phyloP scores from a whole-genome alignment of 2,113 vertebrate genomes.

The Zapornia atra region DNA sequence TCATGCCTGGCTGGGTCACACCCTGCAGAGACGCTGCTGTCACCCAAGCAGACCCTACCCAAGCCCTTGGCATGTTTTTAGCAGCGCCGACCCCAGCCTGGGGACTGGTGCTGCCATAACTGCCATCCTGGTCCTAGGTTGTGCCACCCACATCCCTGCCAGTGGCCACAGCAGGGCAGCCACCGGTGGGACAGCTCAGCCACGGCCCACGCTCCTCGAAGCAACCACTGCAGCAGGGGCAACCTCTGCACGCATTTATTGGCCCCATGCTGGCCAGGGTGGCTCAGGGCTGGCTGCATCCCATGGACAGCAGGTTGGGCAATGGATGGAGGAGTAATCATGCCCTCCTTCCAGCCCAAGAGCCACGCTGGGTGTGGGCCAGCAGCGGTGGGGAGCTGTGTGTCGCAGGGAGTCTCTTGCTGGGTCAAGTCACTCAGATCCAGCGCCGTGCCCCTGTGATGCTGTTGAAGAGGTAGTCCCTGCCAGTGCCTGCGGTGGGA shows the following conservation, averaged over 20 bases:
- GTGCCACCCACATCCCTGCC: too few relatives aligned
- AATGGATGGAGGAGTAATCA: not conserved
- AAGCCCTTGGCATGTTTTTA: accelerated
- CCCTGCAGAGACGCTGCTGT: not conserved
- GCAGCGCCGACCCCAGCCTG: accelerated
- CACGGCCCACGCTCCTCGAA: accelerated
- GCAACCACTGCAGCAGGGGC: not conserved
- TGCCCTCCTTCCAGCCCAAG: not conserved
- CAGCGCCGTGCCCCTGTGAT: constrained; percentile 20
- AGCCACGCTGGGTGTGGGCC: not conserved
- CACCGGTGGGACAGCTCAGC: accelerated
- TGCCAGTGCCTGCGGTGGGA: constrained; percentile 44
- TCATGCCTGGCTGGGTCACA: too few relatives aligned
- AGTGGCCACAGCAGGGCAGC: not conserved
- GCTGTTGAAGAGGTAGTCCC: constrained; percentile 59
- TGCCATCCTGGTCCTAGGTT: not conserved
- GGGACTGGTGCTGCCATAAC: not conserved
- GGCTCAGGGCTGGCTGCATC: not conserved
- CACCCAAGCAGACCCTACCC: not conserved
- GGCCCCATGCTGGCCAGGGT: accelerated
- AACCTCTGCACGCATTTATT: not conserved
- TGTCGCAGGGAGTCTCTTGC: not conserved
- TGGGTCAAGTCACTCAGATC: not conserved
- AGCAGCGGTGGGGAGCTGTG: accelerated
- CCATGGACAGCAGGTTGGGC: accelerated